Evolutionary conservation across 2,113 vertebrate genomes (phyloP), one percentile per base, ranked within the genome.

Genomic region (Cepphus grylle): DNA sequence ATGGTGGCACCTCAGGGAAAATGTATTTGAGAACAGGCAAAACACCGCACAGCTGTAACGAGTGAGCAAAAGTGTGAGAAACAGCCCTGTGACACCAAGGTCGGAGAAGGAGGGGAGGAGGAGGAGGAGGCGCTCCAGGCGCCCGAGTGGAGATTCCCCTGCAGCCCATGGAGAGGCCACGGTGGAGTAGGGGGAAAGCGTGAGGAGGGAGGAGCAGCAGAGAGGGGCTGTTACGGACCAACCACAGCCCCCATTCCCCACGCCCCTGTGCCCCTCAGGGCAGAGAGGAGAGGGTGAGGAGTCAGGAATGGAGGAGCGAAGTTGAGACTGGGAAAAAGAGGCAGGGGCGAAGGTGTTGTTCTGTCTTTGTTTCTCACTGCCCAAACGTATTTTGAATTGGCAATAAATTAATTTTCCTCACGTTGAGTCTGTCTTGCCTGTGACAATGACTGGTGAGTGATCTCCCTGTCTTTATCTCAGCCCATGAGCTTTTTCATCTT

Each of bases 31-130:
- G 22, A 63, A 49, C 70, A 40, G 17, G n/a, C 8, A 80, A 49
- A 47, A 34, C 0, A 0, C 32, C 17, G 32, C 72, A 40, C 5
- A 5, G 26, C 29, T n/a, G 27, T 5, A 22, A 70, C 23, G 34
- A 30, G 43, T 18, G 43, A 45, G 43, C 17, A 32, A 53, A 40
- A 36, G 22, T 29, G 56, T 8, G 21, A 70, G 55, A 27, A 72
- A 81, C 34, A 62, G 43, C 80, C n/a, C 43, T 34, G 36, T 3
- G 47, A 56, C 29, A 62, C 36, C 30, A 15, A 0, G 7, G 25
- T 5, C 1, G 5, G 42, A 47, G 29, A 32, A 81, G 25, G 22
- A 20, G 45, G 19, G 45, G 45, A 47, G 45, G 45, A 19, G 45
- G 45, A n/a, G 34, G 32, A 55, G 42, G 9, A 49, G 38, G 38